Conservation (phyloP, 2,797 vertebrate species). For the Gila robusta region DNA sequence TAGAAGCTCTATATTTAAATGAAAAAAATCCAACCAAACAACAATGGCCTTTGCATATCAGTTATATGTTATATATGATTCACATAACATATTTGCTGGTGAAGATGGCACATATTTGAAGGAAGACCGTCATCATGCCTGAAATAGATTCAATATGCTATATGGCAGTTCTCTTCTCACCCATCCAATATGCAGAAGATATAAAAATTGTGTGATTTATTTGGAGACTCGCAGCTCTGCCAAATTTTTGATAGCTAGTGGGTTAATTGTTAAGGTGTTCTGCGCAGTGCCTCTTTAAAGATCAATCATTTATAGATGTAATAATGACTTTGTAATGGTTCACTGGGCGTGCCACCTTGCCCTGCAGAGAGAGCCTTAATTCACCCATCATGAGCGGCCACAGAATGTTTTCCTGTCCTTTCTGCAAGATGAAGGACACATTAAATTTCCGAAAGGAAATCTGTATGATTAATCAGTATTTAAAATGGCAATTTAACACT, state of each 20-base stretch:
- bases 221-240: conserved; percentile 69
- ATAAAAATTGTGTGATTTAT: conserved; percentile 82
- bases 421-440: conserved; percentile 66
- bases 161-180: conserved; percentile 70
- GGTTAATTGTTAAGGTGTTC: conserved; percentile 85
- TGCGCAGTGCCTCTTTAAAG: conserved; percentile 73
- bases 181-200: conserved; percentile 69
- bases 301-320: conserved; percentile 81
- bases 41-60: background rate
- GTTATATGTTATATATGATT: conserved; percentile 6
- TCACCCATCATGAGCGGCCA: conserved; percentile 67
- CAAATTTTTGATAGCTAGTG: conserved; percentile 79
- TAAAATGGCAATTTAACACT: conserved; percentile 57
- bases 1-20: conserved; percentile 1
- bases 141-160: conserved; percentile 77
- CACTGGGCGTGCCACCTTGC: conserved; percentile 67
- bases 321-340: conserved; percentile 87
- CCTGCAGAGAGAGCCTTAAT: conserved; percentile 70
- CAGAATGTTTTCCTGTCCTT: conserved; percentile 69
- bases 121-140: conserved; percentile 24
- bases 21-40: background rate
- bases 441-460: conserved; percentile 66
- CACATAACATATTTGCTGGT: conserved; percentile 7
- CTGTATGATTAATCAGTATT: conserved; percentile 67
- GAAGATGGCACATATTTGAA: background rate